phyloP scores from a whole-genome alignment of 2,888 invertebrate genomes.

The Chironomus tentans region DNA sequence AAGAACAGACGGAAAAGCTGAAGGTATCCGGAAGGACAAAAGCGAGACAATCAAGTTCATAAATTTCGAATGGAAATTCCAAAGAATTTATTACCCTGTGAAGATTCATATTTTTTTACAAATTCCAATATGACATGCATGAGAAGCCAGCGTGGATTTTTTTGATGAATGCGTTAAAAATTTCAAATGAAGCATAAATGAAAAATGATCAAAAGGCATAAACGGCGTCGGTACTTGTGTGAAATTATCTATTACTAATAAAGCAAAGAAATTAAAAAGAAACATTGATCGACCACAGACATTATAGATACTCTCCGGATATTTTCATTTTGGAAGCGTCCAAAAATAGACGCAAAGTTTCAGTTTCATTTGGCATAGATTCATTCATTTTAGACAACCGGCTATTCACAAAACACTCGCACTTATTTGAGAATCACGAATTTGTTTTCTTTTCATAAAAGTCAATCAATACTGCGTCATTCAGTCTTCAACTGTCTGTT shows the following conservation, averaged over 20 bases:
- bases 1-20: too few species aligned
- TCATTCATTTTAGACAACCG: not conserved
- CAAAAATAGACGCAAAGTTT: not conserved
- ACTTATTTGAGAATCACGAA: not conserved
- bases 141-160: not conserved
- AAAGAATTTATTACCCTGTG: not conserved
- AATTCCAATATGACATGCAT: not conserved
- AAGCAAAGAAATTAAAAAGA: not conserved
- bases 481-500: too few species aligned
- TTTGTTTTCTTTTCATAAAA: not conserved
- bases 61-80: not conserved
- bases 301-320: not conserved
- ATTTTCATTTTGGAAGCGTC: not conserved
- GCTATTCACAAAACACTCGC: not conserved
- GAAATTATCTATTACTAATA: not conserved
- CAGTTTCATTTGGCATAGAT: slow-evolving; percentile 3
- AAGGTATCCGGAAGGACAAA: too few species aligned
- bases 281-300: not conserved
- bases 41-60: too few species aligned
- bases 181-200: not conserved
- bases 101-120: not conserved
- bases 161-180: not conserved
- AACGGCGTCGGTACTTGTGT: not conserved
- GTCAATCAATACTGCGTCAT: not conserved
- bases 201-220: not conserved